phyloP scores from a whole-genome alignment of 2,113 vertebrate species.

The Pipra filicauda region DNA sequence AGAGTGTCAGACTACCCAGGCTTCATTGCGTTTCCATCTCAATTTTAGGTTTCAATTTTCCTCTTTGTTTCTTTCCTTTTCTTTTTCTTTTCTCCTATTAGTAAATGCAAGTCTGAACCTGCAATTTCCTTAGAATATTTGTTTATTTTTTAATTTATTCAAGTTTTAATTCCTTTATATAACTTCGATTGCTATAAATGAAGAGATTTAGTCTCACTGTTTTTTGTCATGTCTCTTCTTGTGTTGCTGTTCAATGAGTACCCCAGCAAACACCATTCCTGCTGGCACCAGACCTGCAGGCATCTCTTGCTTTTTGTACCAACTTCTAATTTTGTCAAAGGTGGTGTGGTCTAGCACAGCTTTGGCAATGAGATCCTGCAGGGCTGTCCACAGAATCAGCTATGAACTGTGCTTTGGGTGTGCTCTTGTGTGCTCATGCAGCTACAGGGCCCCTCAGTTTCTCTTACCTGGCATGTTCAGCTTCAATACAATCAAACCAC shows the following conservation, averaged over 20 bases:
- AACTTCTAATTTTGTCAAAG: background rate
- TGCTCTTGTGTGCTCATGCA: background rate
- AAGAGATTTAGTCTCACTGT: accelerated
- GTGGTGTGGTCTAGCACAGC: background rate
- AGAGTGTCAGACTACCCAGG: background rate
- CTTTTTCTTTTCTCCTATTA: background rate
- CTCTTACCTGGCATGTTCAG: background rate
- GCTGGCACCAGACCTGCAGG: accelerated
- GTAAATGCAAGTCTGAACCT: background rate
- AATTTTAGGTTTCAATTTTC: background rate
- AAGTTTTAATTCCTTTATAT: background rate
- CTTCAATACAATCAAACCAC: background rate
- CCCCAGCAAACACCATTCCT: background rate
- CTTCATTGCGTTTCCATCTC: background rate
- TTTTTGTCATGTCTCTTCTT: background rate
- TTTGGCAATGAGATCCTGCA: background rate
- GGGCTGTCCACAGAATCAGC: background rate
- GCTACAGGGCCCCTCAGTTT: background rate
- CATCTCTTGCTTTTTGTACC: background rate
- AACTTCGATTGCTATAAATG: background rate
- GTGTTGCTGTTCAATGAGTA: background rate
- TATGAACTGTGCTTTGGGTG: background rate
- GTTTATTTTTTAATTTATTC: background rate
- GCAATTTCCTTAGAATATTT: background rate
- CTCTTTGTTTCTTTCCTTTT: background rate